A percentile compares a stretch with the other conserved stretches of the same genome.
phyloP scores from a whole-genome alignment of 1,140 invertebrate genomes.

The Gyrodactylus salaris region DNA sequence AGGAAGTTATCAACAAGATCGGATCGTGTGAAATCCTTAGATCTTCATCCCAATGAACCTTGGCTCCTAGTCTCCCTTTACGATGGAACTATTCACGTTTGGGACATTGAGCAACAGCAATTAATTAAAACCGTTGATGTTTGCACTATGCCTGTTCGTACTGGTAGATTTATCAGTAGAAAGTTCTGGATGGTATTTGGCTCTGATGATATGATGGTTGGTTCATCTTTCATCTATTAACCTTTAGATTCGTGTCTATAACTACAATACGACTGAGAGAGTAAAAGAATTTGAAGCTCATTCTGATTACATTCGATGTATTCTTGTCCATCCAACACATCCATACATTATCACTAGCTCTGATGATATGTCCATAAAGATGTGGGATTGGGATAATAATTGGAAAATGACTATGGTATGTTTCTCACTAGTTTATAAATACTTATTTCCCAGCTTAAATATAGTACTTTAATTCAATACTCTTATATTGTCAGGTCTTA shows the following conservation, averaged over 20 bases:
- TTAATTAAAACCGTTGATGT: slow-evolving; percentile 71
- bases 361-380: slow-evolving; percentile 95
- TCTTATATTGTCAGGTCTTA: too few species aligned
- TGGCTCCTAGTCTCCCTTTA: slow-evolving; percentile 93
- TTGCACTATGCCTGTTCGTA: slow-evolving; percentile 70
- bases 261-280: slow-evolving; percentile 86
- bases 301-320: slow-evolving; percentile 79
- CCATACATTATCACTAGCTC: slow-evolving; percentile 51
- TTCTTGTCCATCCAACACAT: slow-evolving; percentile 80
- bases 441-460: too few species aligned
- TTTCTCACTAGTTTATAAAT: slow-evolving; percentile 32
- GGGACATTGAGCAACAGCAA: slow-evolving; percentile 72
- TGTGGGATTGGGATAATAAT: slow-evolving; percentile 98
- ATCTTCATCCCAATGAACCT: slow-evolving; percentile 75
- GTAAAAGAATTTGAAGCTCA: slow-evolving; percentile 86
- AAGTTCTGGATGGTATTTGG: slow-evolving; percentile 97
- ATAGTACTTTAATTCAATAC: too few species aligned
- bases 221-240: slow-evolving; percentile 21
- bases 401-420: slow-evolving; percentile 70
- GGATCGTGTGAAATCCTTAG: slow-evolving; percentile 83
- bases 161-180: slow-evolving; percentile 66
- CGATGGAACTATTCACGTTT: slow-evolving; percentile 92
- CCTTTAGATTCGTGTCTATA: slow-evolving; percentile 52
- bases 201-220: slow-evolving; percentile 26
- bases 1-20: slow-evolving; percentile 73